phyloP scores from a whole-genome alignment of 1,140 invertebrate genomes.

The Heliconius hewitsoni region DNA sequence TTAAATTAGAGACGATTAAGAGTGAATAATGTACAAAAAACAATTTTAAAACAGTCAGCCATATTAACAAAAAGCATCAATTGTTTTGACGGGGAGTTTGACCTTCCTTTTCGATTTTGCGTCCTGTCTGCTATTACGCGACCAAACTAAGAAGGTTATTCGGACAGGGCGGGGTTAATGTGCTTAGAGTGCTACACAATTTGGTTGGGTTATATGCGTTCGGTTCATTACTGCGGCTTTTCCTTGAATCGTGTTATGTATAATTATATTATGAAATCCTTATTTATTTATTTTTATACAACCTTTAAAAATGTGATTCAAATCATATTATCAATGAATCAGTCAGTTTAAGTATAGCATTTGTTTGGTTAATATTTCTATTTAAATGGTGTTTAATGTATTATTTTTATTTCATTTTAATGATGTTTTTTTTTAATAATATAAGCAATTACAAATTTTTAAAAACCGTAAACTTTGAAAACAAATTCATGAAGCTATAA shows the following conservation, averaged over 20 bases:
- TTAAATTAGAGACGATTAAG: background rate
- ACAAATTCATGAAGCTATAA: background rate
- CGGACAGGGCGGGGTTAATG: conserved; percentile 47
- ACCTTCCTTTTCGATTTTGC: conserved; percentile 75
- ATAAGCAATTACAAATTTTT: too few species aligned
- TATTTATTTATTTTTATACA: too few species aligned
- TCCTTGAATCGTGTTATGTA: conserved; percentile 1
- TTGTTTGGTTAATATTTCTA: too few species aligned
- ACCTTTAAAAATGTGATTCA: too few species aligned
- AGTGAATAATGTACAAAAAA: background rate
- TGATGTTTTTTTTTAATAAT: too few species aligned
- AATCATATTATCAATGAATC: too few species aligned
- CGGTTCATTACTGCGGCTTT: conserved; percentile 35
- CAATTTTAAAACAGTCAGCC: conserved; percentile 55
- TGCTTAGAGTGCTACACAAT: conserved; percentile 44
- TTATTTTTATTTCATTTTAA: too few species aligned
- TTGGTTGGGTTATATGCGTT: conserved; percentile 60
- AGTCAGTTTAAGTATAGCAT: too few species aligned
- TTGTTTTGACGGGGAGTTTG: conserved; percentile 79
- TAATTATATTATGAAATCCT: background rate
- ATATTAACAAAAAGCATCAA: conserved; percentile 76
- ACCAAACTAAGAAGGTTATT: conserved; percentile 62
- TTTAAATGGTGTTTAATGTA: too few species aligned
- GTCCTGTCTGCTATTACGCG: conserved; percentile 70
- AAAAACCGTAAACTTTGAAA: background rate